Percentiles rank a stretch among this genome's conserved stretches.
Evolutionary conservation across 1,140 invertebrate genomes (phyloP).

Genomic region (Heliothis subflexa): DNA sequence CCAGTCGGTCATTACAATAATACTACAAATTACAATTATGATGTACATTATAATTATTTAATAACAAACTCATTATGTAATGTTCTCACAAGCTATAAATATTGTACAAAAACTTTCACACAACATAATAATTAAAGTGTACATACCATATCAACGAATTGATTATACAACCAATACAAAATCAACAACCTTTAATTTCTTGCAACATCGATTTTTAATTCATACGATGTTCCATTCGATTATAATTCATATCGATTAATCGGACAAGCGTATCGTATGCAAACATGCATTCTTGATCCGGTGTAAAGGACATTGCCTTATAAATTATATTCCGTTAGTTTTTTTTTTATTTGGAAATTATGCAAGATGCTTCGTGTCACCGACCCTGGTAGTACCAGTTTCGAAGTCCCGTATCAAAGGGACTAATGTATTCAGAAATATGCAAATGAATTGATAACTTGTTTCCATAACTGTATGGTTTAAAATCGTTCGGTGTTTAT

Average conservation of each 20-base stretch:
- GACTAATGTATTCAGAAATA: neutral
- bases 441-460: constrained; percentile 8
- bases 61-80: neutral
- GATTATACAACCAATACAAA: neutral
- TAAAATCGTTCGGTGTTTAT: neutral
- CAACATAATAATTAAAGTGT: too few species aligned
- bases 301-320: constrained; percentile 13
- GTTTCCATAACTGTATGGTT: neutral
- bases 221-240: neutral
- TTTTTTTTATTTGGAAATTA: constrained; percentile 33
- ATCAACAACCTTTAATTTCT: neutral
- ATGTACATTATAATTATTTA: neutral
- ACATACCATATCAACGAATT: neutral
- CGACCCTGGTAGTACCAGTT: constrained; percentile 32
- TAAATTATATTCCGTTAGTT: constrained; percentile 13
- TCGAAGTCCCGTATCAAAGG: constrained; percentile 12
- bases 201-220: constrained; percentile 1
- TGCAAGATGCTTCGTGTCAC: constrained; percentile 30
- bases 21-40: too few species aligned
- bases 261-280: constrained; percentile 9
- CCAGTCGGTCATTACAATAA: too few species aligned
- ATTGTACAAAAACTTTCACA: too few species aligned
- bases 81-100: too few species aligned
- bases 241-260: neutral
- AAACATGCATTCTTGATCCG: constrained; percentile 14